A percentile compares a stretch with the other conserved stretches of the same genome.
Conservation (phyloP, 64 coral and sea anemone genomes). For the Catalaphyllia jardinei region DNA sequence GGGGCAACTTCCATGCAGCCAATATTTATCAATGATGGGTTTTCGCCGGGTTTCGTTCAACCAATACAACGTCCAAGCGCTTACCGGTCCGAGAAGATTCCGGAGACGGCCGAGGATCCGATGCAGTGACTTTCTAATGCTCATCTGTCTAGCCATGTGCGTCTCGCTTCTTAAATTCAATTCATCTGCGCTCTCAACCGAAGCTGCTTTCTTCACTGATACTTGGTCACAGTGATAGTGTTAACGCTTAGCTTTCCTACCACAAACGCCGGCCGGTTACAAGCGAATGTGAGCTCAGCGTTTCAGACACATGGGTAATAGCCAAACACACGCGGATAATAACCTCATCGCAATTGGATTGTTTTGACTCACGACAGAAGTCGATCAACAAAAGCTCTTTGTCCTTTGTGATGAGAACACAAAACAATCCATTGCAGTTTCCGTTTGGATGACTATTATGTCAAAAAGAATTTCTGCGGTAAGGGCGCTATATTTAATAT, state of each 20-base stretch:
- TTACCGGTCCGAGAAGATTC: constrained; percentile 6
- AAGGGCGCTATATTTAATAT: no score
- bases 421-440: neutral
- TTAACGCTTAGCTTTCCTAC: neutral
- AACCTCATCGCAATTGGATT: neutral
- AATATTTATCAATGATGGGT: neutral
- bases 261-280: no score
- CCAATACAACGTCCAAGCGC: neutral
- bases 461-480: no score
- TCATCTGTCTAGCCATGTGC: constrained; percentile 14
- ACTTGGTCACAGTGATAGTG: neutral
- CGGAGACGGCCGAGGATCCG: neutral
- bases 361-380: neutral
- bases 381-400: neutral
- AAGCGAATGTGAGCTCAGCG: neutral
- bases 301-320: neutral
- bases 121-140: neutral
- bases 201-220: neutral
- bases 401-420: neutral
- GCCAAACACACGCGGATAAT: neutral
- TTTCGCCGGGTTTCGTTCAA: neutral
- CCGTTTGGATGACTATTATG: neutral
- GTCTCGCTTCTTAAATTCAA: neutral
- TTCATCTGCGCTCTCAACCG: neutral
- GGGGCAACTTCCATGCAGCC: neutral